A percentile compares a stretch with the other conserved stretches of the same genome.
Conservation (phyloP, 2,888 invertebrate species). For the Chymomyza procnemis region DNA sequence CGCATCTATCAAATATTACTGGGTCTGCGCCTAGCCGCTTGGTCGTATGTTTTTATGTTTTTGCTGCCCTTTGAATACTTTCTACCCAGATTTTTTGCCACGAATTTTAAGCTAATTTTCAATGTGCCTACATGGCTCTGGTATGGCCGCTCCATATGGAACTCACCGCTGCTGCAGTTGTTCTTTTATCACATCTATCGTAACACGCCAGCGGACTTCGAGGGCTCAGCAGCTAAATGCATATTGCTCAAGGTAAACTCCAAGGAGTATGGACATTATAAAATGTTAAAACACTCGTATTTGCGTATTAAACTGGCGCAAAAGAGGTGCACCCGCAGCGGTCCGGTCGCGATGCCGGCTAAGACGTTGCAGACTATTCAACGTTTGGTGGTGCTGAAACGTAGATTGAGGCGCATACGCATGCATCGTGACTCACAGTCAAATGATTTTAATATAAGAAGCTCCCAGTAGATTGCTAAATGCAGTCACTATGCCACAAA, state of each 20-base stretch:
- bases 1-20: conserved; percentile 75
- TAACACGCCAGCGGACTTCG: conserved; percentile 75
- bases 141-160: conserved; percentile 78
- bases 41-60: conserved; percentile 77
- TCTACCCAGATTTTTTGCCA: conserved; percentile 77
- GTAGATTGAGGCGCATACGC: conserved; percentile 78
- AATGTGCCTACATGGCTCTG: conserved; percentile 77
- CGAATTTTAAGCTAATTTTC: conserved; percentile 76
- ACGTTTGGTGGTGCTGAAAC: conserved; percentile 78
- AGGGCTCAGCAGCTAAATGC: conserved; percentile 77
- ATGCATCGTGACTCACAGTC: conserved; percentile 75
- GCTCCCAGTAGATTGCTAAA: conserved; percentile 38
- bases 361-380: conserved; percentile 79
- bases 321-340: conserved; percentile 64
- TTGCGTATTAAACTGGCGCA: conserved; percentile 77
- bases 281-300: conserved; percentile 76
- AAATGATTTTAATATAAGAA: conserved; percentile 72
- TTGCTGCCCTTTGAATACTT: conserved; percentile 78
- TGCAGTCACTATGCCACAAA: neutral
- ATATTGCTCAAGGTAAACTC: conserved; percentile 77
- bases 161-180: conserved; percentile 77
- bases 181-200: conserved; percentile 79
- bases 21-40: conserved; percentile 75
- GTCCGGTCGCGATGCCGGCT: conserved; percentile 64
- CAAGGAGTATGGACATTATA: conserved; percentile 76